These are phyloP conservation scores for Tachina fera DNA, from an alignment of 2,888 invertebrate genomes.

Conservation along the genomic window DNA sequence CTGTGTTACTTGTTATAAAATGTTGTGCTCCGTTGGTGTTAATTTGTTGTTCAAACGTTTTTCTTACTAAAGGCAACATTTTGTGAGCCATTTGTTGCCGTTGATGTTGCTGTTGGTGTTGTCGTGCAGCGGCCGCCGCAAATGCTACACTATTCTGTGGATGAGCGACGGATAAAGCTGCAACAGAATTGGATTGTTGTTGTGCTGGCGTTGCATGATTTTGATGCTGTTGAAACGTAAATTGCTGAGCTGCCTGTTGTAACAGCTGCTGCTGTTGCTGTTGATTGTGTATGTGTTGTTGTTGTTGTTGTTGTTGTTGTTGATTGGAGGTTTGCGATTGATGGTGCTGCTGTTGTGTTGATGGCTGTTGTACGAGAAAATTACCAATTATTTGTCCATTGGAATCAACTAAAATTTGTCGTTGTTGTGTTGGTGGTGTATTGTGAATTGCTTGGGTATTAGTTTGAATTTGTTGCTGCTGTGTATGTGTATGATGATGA, in stretches of 20 bases:
- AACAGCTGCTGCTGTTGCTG: slow-evolving; percentile 58
- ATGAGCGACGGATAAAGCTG: slow-evolving; percentile 71
- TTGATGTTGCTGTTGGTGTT: slow-evolving; percentile 55
- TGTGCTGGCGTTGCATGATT: slow-evolving; percentile 68
- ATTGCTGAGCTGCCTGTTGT: slow-evolving; percentile 67
- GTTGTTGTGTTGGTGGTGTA: slow-evolving; percentile 71
- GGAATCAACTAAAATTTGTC: slow-evolving; percentile 80
- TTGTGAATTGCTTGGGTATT: slow-evolving; percentile 67
- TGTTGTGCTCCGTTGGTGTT: slow-evolving; percentile 77
- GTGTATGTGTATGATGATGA: slow-evolving; percentile 63
- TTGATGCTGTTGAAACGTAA: slow-evolving; percentile 71
- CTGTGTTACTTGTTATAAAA: slow-evolving; percentile 75
- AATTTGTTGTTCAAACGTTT: slow-evolving; percentile 75
- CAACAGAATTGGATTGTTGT: slow-evolving; percentile 70
- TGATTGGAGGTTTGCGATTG: slow-evolving; percentile 64
- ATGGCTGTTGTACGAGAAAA: slow-evolving; percentile 78
- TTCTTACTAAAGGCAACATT: slow-evolving; percentile 77
- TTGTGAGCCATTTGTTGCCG: slow-evolving; percentile 73
- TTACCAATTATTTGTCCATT: slow-evolving; percentile 82
- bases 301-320: slow-evolving; percentile 53
- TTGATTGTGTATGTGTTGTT: slow-evolving; percentile 51
- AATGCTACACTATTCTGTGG: slow-evolving; percentile 56
- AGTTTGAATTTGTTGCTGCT: slow-evolving; percentile 67
- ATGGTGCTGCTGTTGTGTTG: slow-evolving; percentile 71
- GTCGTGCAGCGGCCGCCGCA: slow-evolving; percentile 57